Evolutionary conservation across 2,113 vertebrate genomes (phyloP).

Genomic region (Neotragus pygmaeus): DNA sequence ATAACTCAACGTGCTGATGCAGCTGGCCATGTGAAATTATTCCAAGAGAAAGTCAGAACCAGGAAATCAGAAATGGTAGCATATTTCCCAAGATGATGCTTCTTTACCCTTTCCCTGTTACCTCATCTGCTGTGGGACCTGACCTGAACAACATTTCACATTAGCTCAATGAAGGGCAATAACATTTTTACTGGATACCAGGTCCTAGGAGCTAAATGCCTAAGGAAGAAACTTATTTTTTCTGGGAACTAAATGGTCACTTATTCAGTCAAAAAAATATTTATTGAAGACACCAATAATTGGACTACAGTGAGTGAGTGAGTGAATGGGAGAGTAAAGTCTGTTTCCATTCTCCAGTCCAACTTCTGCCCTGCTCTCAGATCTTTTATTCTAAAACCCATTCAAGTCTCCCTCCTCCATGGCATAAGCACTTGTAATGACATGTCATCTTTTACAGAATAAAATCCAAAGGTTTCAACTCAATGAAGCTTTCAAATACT

Average conservation of each 20-base stretch:
- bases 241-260: background rate
- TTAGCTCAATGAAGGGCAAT: background rate
- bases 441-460: background rate
- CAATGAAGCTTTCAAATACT: background rate
- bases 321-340: background rate
- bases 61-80: conserved; percentile 53
- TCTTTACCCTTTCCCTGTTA: background rate
- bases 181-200: background rate
- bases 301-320: background rate
- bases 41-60: conserved; percentile 58
- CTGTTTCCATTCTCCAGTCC: background rate
- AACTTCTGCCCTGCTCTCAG: background rate
- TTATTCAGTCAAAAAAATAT: background rate
- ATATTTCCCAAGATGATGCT: background rate
- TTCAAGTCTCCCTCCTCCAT: background rate
- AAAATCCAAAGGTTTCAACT: background rate
- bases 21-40: conserved; percentile 76
- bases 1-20: conserved; percentile 77
- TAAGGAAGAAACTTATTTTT: background rate
- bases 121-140: background rate
- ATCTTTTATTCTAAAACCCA: background rate
- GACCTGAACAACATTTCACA: background rate
- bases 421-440: background rate
- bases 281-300: background rate
- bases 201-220: background rate